These are phyloP conservation scores for Burhinus bistriatus DNA, from an alignment of 2,113 vertebrate species.

Conservation along the genomic window DNA sequence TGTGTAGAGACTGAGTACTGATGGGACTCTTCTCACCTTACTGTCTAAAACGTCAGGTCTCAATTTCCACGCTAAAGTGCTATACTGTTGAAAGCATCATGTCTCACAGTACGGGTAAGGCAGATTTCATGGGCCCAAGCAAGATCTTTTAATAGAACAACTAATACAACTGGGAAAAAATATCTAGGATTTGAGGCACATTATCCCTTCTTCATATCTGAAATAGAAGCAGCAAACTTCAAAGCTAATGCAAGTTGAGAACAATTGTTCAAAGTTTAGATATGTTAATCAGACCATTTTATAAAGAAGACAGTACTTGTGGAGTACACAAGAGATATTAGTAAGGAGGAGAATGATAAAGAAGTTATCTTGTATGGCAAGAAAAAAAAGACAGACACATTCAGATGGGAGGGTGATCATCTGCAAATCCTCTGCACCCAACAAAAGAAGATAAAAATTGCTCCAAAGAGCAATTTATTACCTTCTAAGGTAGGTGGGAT, in stretches of 20 bases:
- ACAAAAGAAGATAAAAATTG: constrained; percentile 2
- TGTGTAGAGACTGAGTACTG: not conserved
- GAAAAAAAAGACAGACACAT: not conserved
- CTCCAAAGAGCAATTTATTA: not conserved
- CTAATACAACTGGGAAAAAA: constrained; percentile 10
- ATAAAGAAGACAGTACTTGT: not conserved
- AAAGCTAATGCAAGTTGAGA: constrained; percentile 42
- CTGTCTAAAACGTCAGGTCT: not conserved
- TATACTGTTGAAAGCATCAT: not conserved
- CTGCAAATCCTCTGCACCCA: not conserved
- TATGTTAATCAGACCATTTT: constrained; percentile 47
- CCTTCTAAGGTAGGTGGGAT: constrained; percentile 11
- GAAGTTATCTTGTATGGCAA: not conserved
- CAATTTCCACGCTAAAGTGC: not conserved
- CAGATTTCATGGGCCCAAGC: not conserved
- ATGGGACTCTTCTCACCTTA: not conserved
- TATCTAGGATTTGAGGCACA: not conserved
- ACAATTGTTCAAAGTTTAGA: constrained; percentile 46
- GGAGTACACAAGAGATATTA: constrained; percentile 20
- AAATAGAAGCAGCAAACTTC: constrained; percentile 58
- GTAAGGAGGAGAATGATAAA: not conserved
- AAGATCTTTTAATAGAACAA: constrained; percentile 15
- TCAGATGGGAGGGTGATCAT: not conserved
- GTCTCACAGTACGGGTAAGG: not conserved
- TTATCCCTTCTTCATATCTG: constrained; percentile 33